Conservation (phyloP, 30 jellyfish, hydroid and myxozoan genomes). For the Catostylus mosaicus region DNA sequence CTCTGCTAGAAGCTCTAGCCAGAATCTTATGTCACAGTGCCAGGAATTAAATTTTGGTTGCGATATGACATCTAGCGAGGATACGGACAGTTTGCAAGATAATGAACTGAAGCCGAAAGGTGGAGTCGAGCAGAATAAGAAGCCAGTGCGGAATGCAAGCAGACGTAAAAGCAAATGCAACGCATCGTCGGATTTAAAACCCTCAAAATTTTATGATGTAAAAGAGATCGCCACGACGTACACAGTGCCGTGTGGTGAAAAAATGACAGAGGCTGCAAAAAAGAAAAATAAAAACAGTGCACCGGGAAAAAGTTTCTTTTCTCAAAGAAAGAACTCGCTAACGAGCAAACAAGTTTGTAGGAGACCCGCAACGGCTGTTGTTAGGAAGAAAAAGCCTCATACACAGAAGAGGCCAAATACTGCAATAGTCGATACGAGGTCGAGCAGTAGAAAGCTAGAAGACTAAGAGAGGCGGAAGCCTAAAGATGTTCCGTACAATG, state of each 20-base stretch:
- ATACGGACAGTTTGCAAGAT: conserved; percentile 38
- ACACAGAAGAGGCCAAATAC: conserved; percentile 57
- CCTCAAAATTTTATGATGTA: conserved; percentile 43
- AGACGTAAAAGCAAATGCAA: not conserved
- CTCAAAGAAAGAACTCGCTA: conserved; percentile 57
- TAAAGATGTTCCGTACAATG: no score
- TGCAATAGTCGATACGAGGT: conserved; percentile 35
- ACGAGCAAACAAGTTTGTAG: conserved; percentile 7
- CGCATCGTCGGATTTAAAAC: conserved; percentile 20
- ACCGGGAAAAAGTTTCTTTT: conserved; percentile 65
- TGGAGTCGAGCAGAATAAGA: not conserved
- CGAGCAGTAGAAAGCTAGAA: not conserved
- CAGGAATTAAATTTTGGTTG: not conserved
- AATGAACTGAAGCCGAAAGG: not conserved
- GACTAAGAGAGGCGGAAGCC: not conserved
- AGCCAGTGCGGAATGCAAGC: not conserved
- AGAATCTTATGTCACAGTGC: conserved; percentile 30
- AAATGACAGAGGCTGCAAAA: conserved; percentile 7
- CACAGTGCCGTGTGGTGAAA: conserved; percentile 56
- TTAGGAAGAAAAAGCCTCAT: conserved; percentile 5
- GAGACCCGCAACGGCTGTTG: conserved; percentile 43
- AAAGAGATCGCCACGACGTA: conserved; percentile 41
- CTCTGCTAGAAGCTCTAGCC: conserved; percentile 28
- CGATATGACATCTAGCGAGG: conserved; percentile 44
- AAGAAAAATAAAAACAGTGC: conserved; percentile 3